Evolutionary conservation across 1,140 invertebrate genomes (phyloP), one percentile per base, ranked within the genome.

Genomic region (Parapsyche elsis): DNA sequence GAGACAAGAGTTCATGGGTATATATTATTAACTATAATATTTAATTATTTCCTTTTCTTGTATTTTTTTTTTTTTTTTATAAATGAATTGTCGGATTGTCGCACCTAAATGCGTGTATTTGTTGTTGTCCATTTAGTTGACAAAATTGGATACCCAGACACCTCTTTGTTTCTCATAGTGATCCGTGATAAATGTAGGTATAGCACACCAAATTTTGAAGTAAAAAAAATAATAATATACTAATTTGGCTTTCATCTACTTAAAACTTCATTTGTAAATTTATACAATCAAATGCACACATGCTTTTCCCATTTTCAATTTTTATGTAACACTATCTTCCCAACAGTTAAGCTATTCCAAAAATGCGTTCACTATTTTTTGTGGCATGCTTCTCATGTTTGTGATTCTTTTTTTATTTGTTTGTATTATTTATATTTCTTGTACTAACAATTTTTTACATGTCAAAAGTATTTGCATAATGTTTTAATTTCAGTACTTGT

Each of bases 131-230:
- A 30, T 78, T 46, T 78, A 78, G 76, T 78, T 78, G 78, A 81
- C 80, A 64, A 73, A 76, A 77, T 79, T 81, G 82, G 82, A 81
- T 81, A 73, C 71, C 81, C 79, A 74, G 79, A 80, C 79, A 80
- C 64, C 79, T 79, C 81, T 80, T 78, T 73, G 57, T 81, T 81
- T 81, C 23, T 83, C 76, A 76, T 80, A 59, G 30, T 21, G 76
- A 73, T 81, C 82, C 81, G 38, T 74, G 53, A 53, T 30, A 61
- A 73, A 83, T 76, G 78, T 83, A 81, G 73, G 82, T 83, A 83
- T 71, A 73, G 79, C 79, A 83, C 77, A 30, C 30, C 5, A 64
- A 57, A 38, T 30, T 76, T 38, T 38, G 53, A 59, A 38, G 23
- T 57, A 21, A 76, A 38, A 76, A 57, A 10, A 30, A 12, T 53